phyloP scores from a whole-genome alignment of 64 coral and sea anemone genomes.

The Exaiptasia diaphana region DNA sequence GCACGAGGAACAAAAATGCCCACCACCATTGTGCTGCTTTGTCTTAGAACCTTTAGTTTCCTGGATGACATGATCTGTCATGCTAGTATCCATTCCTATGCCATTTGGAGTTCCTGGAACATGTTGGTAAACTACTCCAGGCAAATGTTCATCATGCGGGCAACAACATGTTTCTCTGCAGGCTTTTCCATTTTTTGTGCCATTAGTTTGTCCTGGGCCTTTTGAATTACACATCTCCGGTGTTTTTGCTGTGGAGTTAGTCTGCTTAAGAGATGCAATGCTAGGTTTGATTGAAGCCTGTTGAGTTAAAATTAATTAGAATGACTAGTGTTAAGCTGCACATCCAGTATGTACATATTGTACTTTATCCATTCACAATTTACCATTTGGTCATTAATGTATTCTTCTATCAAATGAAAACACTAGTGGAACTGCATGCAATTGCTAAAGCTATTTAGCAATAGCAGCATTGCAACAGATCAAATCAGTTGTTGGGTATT shows the following conservation, averaged over 20 bases:
- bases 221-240: neutral
- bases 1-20: conserved; percentile 74
- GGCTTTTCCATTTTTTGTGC: neutral
- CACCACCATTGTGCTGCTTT: conserved; percentile 38
- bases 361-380: too few relatives aligned
- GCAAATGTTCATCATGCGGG: conserved; percentile 44
- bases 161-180: conserved; percentile 85
- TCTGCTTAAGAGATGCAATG: too few relatives aligned
- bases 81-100: conserved; percentile 31
- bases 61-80: conserved; percentile 3
- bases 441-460: too few relatives aligned
- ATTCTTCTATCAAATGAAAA: too few relatives aligned
- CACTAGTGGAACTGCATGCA: too few relatives aligned
- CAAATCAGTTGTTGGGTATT: too few relatives aligned
- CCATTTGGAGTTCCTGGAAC: conserved; percentile 40
- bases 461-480: too few relatives aligned
- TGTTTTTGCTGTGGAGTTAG: neutral
- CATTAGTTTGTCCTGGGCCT: neutral
- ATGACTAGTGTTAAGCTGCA: too few relatives aligned
- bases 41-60: conserved; percentile 37
- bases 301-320: too few relatives aligned
- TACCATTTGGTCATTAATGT: too few relatives aligned
- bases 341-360: too few relatives aligned
- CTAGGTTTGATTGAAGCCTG: too few relatives aligned
- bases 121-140: conserved; percentile 68